phyloP scores from a whole-genome alignment of 2,113 vertebrate species.

The Protobothrops flavoviridis region DNA sequence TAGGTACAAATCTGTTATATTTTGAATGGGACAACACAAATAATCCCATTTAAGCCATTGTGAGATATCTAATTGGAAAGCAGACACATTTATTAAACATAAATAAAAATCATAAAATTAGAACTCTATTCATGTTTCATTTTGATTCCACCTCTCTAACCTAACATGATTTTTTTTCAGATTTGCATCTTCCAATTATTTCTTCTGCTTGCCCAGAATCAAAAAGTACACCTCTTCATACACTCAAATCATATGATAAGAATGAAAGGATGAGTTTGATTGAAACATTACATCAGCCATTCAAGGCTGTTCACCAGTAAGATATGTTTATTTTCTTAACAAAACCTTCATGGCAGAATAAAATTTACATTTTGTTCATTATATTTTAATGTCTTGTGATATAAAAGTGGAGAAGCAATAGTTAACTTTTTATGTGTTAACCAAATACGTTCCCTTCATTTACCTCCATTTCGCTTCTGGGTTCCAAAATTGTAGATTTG shows the following conservation, averaged over 20 bases:
- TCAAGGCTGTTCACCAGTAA: conserved; percentile 48
- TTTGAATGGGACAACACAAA: neutral
- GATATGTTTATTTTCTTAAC: conserved; percentile 12
- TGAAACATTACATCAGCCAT: conserved; percentile 11
- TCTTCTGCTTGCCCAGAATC: conserved; percentile 69
- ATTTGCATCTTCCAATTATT: conserved; percentile 68
- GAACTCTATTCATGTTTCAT: neutral
- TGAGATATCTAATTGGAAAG: neutral
- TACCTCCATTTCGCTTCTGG: neutral
- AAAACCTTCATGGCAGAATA: neutral
- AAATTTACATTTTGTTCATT: neutral
- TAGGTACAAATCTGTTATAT: neutral
- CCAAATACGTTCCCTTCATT: neutral
- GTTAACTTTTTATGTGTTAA: neutral
- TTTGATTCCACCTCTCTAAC: conserved; percentile 18
- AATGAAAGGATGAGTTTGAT: neutral
- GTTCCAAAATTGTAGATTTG: neutral
- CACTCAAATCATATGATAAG: conserved; percentile 13
- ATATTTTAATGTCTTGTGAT: neutral
- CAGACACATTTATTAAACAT: neutral
- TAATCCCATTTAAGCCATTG: neutral
- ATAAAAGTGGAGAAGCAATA: neutral
- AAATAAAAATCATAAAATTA: neutral
- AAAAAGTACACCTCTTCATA: neutral
- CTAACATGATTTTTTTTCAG: conserved; percentile 60